Evolutionary conservation across 2,797 vertebrate genomes (phyloP).

Genomic region (Helarctos malayanus): DNA sequence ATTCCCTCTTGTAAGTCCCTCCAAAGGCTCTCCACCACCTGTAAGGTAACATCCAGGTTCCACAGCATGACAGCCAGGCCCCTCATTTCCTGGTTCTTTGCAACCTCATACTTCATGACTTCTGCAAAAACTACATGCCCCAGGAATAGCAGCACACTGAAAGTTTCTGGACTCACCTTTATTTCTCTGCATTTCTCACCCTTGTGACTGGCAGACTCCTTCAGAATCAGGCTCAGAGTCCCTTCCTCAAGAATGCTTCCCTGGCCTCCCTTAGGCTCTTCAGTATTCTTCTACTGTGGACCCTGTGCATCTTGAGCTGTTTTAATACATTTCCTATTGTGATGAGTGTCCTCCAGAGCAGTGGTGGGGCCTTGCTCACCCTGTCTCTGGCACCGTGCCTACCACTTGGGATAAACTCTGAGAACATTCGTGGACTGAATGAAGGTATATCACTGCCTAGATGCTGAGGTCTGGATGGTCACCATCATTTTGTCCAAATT

Average conservation of each 20-base stretch:
- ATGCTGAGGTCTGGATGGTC: background rate
- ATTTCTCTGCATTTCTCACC: background rate
- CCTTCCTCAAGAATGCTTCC: background rate
- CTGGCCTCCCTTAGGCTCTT: no score
- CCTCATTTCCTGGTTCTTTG: background rate
- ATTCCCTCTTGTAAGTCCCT: background rate
- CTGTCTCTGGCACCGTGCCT: background rate
- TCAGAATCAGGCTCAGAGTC: background rate
- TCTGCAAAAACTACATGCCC: accelerated
- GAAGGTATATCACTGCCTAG: background rate
- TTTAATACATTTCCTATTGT: background rate
- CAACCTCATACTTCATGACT: background rate
- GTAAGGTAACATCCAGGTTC: no score
- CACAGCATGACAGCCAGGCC: background rate
- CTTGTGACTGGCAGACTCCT: background rate
- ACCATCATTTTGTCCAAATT: background rate
- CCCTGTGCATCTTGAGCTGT: no score
- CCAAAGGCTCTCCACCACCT: background rate
- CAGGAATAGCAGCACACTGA: background rate
- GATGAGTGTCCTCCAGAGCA: background rate
- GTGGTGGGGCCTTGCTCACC: background rate
- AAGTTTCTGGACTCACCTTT: background rate
- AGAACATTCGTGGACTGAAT: background rate
- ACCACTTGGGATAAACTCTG: background rate
- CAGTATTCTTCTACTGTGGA: background rate